Conservation (phyloP, 2,113 vertebrate genomes). For the Indicator indicator region DNA sequence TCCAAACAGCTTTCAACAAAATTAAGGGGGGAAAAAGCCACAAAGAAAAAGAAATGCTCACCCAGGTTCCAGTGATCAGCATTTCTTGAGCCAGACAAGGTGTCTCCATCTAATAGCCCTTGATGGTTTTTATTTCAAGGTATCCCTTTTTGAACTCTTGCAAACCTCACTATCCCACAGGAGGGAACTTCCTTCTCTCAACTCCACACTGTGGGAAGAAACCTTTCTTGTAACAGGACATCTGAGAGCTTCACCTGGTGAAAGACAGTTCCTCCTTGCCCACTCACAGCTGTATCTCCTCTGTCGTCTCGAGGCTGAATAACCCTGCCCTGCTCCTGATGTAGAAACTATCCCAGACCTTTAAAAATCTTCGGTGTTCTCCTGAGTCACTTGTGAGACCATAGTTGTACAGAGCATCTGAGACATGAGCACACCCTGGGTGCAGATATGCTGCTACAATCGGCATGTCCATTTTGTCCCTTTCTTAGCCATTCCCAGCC, state of each 20-base stretch:
- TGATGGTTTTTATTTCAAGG: constrained; percentile 27
- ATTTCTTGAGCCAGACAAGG: constrained; percentile 21
- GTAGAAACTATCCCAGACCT: background rate
- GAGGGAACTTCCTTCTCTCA: constrained; percentile 2
- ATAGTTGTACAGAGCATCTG: background rate
- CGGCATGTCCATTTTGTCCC: background rate
- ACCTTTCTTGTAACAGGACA: background rate
- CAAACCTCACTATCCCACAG: background rate
- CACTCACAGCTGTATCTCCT: background rate
- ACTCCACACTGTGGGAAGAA: background rate
- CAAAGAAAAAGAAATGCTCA: background rate
- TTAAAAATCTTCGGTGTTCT: background rate
- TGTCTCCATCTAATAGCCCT: constrained; percentile 40
- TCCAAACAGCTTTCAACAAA: background rate
- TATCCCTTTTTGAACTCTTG: constrained; percentile 19
- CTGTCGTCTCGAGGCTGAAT: background rate
- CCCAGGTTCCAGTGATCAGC: background rate
- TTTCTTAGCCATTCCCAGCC: background rate
- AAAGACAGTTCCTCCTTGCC: background rate
- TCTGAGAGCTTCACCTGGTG: background rate
- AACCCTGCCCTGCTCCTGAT: background rate
- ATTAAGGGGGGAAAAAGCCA: background rate
- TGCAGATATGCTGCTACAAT: background rate
- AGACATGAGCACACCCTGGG: background rate
- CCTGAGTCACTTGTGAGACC: background rate